A percentile compares a stretch with the other conserved stretches of the same genome.
These are phyloP conservation scores for Oryzias javanicus DNA, from an alignment of 2,113 vertebrate species.

Conservation along the genomic window DNA sequence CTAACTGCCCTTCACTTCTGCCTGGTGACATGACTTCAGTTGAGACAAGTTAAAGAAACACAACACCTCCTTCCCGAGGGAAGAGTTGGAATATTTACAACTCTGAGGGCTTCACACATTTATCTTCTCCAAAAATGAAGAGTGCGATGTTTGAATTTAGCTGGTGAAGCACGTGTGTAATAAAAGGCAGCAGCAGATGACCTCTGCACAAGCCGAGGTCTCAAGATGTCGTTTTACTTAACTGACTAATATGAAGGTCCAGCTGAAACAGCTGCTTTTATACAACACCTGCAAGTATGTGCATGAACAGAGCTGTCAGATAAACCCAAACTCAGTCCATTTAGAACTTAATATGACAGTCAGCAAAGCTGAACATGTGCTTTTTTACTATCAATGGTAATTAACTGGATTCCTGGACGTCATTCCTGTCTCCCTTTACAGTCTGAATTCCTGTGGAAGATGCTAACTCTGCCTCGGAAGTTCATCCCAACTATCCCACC, in stretches of 20 bases:
- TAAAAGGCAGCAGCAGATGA: conserved; percentile 28
- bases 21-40: conserved; percentile 58
- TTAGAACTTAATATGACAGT: conserved; percentile 20
- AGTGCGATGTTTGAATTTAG: conserved; percentile 27
- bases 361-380: conserved; percentile 14
- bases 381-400: conserved; percentile 31
- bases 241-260: background rate
- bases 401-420: conserved; percentile 35
- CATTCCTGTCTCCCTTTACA: background rate
- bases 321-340: background rate
- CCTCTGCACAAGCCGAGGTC: background rate
- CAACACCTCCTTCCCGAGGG: conserved; percentile 38
- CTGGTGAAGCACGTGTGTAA: conserved; percentile 4
- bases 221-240: conserved; percentile 12
- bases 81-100: conserved; percentile 45
- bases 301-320: conserved; percentile 1
- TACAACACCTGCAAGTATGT: conserved; percentile 4
- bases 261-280: conserved; percentile 7
- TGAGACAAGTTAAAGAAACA: conserved; percentile 45
- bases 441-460: background rate
- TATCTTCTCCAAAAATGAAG: background rate
- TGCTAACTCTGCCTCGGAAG: no score
- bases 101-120: conserved; percentile 10
- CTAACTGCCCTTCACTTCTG: conserved; percentile 42
- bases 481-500: no score